Evolutionary conservation across 2,888 invertebrate genomes (phyloP).

Genomic region (Ornithoptera priamus): DNA sequence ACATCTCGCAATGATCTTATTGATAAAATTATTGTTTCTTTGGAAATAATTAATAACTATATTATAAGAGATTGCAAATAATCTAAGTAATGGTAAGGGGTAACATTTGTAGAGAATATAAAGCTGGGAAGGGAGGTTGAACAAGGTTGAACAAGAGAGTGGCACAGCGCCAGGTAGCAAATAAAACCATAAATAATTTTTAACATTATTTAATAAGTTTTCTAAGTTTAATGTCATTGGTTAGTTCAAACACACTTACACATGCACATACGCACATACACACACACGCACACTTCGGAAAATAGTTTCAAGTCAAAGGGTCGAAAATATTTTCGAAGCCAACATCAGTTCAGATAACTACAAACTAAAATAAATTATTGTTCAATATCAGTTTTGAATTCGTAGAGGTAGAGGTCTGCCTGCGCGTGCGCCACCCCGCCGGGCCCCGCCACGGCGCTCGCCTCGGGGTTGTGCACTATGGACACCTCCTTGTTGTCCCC

Average conservation of each 20-base stretch:
- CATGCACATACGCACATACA: too few species aligned
- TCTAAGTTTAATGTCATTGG: neutral
- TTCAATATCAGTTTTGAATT: constrained; percentile 45
- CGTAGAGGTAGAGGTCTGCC: constrained; percentile 83
- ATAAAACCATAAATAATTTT: neutral
- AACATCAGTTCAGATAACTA: constrained; percentile 19
- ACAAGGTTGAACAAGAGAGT: too few species aligned
- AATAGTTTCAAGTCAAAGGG: constrained; percentile 60
- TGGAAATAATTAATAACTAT: too few species aligned
- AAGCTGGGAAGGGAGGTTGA: too few species aligned
- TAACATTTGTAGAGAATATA: too few species aligned
- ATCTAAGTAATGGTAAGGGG: too few species aligned
- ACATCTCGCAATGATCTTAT: too few species aligned
- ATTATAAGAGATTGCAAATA: too few species aligned
- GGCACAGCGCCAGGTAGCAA: neutral
- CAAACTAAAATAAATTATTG: constrained; percentile 40
- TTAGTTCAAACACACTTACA: neutral
- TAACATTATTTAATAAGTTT: neutral
- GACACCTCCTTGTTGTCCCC: constrained; percentile 81
- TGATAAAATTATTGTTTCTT: too few species aligned
- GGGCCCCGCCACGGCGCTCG: constrained; percentile 86
- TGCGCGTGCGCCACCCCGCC: constrained; percentile 88
- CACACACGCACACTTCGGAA: constrained; percentile 42
- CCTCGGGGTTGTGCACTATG: constrained; percentile 83
- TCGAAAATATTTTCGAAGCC: constrained; percentile 62